phyloP scores from a whole-genome alignment of 1,140 invertebrate species.

The Globodera rostochiensis region DNA sequence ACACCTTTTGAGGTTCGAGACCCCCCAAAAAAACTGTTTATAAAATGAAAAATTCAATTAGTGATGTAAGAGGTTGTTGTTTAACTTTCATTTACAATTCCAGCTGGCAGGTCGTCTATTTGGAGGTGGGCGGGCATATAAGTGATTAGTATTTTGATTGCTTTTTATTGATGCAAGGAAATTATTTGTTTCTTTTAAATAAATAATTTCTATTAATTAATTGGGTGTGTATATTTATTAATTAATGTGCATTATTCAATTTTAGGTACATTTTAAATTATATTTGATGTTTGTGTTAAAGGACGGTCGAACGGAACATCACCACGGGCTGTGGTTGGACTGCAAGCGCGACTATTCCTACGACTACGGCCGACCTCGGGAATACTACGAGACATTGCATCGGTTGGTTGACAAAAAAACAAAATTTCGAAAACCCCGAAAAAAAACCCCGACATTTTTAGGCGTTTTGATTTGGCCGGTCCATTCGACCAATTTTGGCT shows the following conservation, averaged over 20 bases:
- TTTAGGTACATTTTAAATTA: too few relatives aligned
- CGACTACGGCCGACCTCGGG: slow-evolving; percentile 59
- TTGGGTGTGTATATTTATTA: too few relatives aligned
- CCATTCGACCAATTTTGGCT: slow-evolving; percentile 64
- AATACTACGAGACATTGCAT: slow-evolving; percentile 64
- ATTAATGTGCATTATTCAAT: too few relatives aligned
- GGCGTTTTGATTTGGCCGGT: slow-evolving; percentile 50
- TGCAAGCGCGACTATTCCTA: slow-evolving; percentile 64
- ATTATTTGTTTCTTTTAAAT: not conserved
- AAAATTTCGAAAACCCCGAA: not conserved
- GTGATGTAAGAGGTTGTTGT: not conserved
- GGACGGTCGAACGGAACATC: slow-evolving; percentile 64
- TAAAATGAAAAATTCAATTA: too few relatives aligned
- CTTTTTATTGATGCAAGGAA: slow-evolving; percentile 14
- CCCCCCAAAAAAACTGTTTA: too few relatives aligned
- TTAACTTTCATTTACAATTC: not conserved
- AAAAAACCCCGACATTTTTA: slow-evolving; percentile 14
- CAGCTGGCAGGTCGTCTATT: slow-evolving; percentile 7
- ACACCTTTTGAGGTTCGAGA: too few relatives aligned
- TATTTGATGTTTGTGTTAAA: slow-evolving; percentile 21
- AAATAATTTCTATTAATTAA: too few relatives aligned
- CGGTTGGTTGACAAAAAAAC: slow-evolving; percentile 36
- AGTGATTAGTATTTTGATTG: too few relatives aligned
- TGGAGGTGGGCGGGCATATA: not conserved
- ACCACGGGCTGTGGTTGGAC: slow-evolving; percentile 63